phyloP scores from a whole-genome alignment of 2,888 invertebrate species.

The Venusia cambrica region DNA sequence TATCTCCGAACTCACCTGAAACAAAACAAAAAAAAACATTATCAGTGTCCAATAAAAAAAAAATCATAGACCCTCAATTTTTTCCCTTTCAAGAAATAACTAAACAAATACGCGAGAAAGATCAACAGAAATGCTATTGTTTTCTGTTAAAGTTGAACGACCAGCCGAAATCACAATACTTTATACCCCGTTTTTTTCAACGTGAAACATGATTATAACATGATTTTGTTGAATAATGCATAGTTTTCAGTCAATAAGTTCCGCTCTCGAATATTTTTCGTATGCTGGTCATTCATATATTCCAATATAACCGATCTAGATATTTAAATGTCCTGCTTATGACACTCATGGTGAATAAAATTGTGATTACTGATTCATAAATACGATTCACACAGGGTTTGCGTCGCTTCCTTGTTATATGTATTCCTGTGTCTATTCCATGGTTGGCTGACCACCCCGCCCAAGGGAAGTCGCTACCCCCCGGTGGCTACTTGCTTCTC shows the following conservation, averaged over 20 bases:
- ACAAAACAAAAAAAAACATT: slow-evolving; percentile 36
- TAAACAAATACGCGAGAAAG: slow-evolving; percentile 38
- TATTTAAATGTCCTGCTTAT: slow-evolving; percentile 46
- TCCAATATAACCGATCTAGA: slow-evolving; percentile 57
- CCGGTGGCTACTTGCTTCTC: slow-evolving; percentile 35
- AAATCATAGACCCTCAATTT: too few species aligned
- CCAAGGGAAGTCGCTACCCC: slow-evolving; percentile 41
- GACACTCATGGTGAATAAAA: slow-evolving; percentile 26
- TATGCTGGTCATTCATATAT: slow-evolving; percentile 34
- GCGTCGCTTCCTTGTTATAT: slow-evolving; percentile 27
- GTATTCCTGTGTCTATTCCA: slow-evolving; percentile 39
- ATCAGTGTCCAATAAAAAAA: slow-evolving; percentile 31
- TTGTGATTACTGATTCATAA: slow-evolving; percentile 29
- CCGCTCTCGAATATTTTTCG: slow-evolving; percentile 44
- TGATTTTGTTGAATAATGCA: slow-evolving; percentile 62
- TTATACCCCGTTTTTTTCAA: slow-evolving; percentile 65
- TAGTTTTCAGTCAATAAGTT: slow-evolving; percentile 46
- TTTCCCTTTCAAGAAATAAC: slow-evolving; percentile 33
- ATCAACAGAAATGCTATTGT: slow-evolving; percentile 43
- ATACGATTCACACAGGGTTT: slow-evolving; percentile 28
- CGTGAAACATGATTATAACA: slow-evolving; percentile 54
- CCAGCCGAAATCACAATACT: slow-evolving; percentile 69
- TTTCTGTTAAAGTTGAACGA: slow-evolving; percentile 56
- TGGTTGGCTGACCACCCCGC: slow-evolving; percentile 47
- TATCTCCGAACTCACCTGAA: slow-evolving; percentile 44